Evolutionary conservation across 2,113 vertebrate genomes (phyloP), one percentile per base, ranked within the genome.

Genomic region (Cromileptes altivelis): DNA sequence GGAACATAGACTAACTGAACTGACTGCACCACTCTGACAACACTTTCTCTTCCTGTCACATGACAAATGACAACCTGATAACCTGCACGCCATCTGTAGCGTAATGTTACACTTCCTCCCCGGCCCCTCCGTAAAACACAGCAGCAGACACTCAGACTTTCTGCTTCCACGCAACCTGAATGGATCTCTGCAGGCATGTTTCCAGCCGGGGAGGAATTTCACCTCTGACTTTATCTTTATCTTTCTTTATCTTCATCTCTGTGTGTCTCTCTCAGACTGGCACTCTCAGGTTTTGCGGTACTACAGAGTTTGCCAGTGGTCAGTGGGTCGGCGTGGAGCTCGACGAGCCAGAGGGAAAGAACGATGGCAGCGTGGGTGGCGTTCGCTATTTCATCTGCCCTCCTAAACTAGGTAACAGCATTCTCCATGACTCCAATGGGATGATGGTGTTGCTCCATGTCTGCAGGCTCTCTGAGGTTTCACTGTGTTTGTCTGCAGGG

Each of bases 241-340:
- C 12, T 55, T 19, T 50, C 23, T 49, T 42, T 30, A 37, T 37
- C 33, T 45, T 45, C 9, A 45, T 55, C 7, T n/a, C 18, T 53
- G 19, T 18, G 6, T 68, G 10, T 78, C 5, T 80, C 40, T 37
- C n/a, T 12, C 89, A 98, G 97, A 90, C 88, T 0, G 97, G 97
- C 25, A 98, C 97, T 0, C 93, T 98, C 78, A 95, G 97, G 68
- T 98, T 98, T 77, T 98, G 97, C 4, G 97, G 97, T 15, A 97
- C 97, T 1, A 98, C 97, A 0, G 97, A 98, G 93, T 98, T 98
- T 6, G 97, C 97, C 87, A 98, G 97, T 1, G 97, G 97, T 18
- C 97, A 98, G 95, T 98, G 97, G 97, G 96, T 97, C 1, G 97
- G 97, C 1, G 96, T 98, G 91, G 97, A 98, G 93, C 96, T 98